These are phyloP conservation scores for Karalla daura DNA, from an alignment of 2,797 vertebrate genomes.

Conservation along the genomic window DNA sequence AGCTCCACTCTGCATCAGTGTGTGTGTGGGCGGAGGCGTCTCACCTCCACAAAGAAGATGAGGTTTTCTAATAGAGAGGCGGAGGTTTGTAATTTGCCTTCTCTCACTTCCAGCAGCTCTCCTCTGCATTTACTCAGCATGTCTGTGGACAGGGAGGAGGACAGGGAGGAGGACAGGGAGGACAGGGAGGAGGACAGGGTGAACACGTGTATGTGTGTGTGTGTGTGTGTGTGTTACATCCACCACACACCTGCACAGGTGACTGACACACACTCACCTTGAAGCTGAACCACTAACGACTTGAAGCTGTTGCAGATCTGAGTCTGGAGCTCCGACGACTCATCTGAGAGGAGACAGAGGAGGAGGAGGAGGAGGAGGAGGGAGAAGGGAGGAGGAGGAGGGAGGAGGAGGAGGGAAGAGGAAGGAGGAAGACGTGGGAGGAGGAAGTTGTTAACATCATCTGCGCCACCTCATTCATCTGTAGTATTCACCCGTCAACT, in stretches of 20 bases:
- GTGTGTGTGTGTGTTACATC: no score
- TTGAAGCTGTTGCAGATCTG: conserved; percentile 93
- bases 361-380: neutral
- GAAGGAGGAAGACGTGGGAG: no score
- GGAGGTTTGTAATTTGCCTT: conserved; percentile 87
- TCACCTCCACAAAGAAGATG: conserved; percentile 96
- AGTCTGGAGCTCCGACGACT: conserved; percentile 91
- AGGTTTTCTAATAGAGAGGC: conserved; percentile 92
- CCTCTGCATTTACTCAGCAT: conserved; percentile 94
- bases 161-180: conserved; percentile 29
- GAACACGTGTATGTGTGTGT: no score
- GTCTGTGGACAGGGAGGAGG: conserved; percentile 80
- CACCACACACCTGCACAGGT: no score
- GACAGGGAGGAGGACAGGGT: neutral
- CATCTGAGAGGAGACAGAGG: conserved; percentile 82
- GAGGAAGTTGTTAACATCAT: no score
- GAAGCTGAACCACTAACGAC: conserved; percentile 90
- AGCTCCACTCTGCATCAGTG: no score
- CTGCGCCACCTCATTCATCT: no score
- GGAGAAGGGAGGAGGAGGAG: no score
- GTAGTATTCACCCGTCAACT: no score
- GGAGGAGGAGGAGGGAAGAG: no score
- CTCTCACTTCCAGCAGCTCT: conserved; percentile 90
- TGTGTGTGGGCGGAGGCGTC: conserved; percentile 1
- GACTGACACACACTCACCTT: conserved; percentile 89